A percentile compares a stretch with the other conserved stretches of the same genome.
phyloP scores from a whole-genome alignment of 1,140 invertebrate species.

The Drosophila tani region DNA sequence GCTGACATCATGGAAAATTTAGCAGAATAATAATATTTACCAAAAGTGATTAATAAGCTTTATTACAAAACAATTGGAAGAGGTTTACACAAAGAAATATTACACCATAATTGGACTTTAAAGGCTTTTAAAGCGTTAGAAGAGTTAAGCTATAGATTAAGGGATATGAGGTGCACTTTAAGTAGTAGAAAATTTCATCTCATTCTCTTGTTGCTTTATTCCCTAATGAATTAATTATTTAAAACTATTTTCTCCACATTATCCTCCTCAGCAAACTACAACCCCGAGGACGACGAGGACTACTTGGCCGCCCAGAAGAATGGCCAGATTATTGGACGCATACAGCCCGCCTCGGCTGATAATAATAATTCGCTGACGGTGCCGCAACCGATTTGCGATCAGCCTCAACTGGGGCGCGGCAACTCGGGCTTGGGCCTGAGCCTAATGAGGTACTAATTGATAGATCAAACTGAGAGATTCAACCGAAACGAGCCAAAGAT shows the following conservation, averaged over 20 bases:
- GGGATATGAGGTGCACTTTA: neutral
- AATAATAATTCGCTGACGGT: constrained; percentile 80
- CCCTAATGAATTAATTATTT: neutral
- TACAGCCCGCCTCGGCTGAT: constrained; percentile 64
- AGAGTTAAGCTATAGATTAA: too few relatives aligned
- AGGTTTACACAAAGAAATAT: neutral
- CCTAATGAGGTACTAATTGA: constrained; percentile 74
- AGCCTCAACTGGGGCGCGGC: constrained; percentile 64
- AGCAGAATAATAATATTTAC: neutral
- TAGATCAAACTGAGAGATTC: constrained; percentile 24
- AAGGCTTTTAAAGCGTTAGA: neutral
- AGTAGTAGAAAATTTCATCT: too few relatives aligned
- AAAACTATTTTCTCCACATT: neutral
- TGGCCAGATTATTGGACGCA: constrained; percentile 70
- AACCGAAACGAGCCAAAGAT: constrained; percentile 27
- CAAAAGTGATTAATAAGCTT: neutral
- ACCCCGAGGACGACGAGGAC: constrained; percentile 84
- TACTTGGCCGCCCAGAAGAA: constrained; percentile 72
- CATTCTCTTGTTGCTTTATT: too few relatives aligned
- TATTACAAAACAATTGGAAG: neutral
- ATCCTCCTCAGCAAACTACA: constrained; percentile 75
- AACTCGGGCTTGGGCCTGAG: constrained; percentile 63
- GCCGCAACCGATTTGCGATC: constrained; percentile 78
- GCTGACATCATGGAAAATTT: constrained; percentile 4
- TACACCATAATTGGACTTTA: neutral